phyloP scores from a whole-genome alignment of 1,140 invertebrate genomes.

The Sarcophaga peregrina region DNA sequence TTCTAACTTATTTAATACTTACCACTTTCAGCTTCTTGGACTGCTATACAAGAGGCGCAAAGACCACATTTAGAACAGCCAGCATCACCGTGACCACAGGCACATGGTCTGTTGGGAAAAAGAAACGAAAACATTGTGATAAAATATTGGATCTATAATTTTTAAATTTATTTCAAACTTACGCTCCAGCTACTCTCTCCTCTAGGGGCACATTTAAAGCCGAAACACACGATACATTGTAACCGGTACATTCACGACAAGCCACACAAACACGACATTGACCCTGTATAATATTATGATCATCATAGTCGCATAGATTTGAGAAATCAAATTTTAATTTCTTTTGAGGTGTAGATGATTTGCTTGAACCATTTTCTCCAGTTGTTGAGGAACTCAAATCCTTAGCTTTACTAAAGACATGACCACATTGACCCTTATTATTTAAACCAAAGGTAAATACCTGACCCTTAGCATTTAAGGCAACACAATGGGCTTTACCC shows the following conservation, averaged over 20 bases:
- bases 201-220: slow-evolving; percentile 73
- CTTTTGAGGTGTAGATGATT: slow-evolving; percentile 4
- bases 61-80: slow-evolving; percentile 93
- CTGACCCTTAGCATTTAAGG: slow-evolving; percentile 87
- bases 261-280: slow-evolving; percentile 76
- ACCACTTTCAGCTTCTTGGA: slow-evolving; percentile 62
- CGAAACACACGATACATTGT: slow-evolving; percentile 86
- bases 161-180: slow-evolving; percentile 67
- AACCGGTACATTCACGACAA: slow-evolving; percentile 95
- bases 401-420: slow-evolving; percentile 82
- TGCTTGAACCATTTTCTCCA: neutral
- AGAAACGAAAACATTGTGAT: neutral
- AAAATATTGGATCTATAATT: neutral
- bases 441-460: slow-evolving; percentile 97
- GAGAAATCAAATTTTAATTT: slow-evolving; percentile 62
- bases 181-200: slow-evolving; percentile 88
- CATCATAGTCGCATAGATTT: slow-evolving; percentile 63
- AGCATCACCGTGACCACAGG: slow-evolving; percentile 94
- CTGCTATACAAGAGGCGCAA: slow-evolving; percentile 80
- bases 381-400: slow-evolving; percentile 55
- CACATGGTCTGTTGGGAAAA: slow-evolving; percentile 79
- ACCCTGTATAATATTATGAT: slow-evolving; percentile 63
- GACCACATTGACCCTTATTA: slow-evolving; percentile 97
- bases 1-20: neutral
- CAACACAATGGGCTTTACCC: slow-evolving; percentile 95